Evolutionary conservation across 2,113 vertebrate species (phyloP).

Genomic region (Microcebus jonahi): DNA sequence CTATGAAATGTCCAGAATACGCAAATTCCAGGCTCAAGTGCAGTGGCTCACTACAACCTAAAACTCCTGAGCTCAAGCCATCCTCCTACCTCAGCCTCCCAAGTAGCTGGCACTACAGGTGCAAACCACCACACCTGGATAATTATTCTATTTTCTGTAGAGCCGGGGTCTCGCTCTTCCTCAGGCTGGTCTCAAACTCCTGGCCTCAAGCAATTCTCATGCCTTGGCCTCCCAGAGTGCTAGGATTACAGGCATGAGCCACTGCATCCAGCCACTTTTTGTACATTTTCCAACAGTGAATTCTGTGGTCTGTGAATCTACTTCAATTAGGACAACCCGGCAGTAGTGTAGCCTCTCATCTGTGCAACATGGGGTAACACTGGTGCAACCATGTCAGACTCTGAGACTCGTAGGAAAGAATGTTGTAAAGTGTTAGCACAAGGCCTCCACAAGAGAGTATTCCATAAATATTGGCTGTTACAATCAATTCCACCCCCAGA

Average conservation of each 20-base stretch:
- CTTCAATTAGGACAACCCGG: no score
- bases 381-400: no score
- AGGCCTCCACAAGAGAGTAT: no score
- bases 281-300: no score
- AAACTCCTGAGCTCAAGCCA: not conserved
- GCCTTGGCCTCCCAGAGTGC: not conserved
- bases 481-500: no score
- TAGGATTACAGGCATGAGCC: not conserved
- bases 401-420: no score
- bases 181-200: not conserved
- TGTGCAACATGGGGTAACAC: no score
- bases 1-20: no score
- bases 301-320: no score
- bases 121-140: not conserved
- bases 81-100: not conserved
- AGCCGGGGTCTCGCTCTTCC: not conserved
- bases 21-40: not conserved
- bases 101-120: not conserved
- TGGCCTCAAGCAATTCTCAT: not conserved
- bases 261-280: not conserved
- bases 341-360: no score
- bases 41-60: not conserved
- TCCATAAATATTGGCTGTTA: no score
- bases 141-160: not conserved
- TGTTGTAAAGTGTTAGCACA: no score